Base-by-base conservation (phyloP, 2,888 invertebrate species). In the Tipula lateralis region DNA sequence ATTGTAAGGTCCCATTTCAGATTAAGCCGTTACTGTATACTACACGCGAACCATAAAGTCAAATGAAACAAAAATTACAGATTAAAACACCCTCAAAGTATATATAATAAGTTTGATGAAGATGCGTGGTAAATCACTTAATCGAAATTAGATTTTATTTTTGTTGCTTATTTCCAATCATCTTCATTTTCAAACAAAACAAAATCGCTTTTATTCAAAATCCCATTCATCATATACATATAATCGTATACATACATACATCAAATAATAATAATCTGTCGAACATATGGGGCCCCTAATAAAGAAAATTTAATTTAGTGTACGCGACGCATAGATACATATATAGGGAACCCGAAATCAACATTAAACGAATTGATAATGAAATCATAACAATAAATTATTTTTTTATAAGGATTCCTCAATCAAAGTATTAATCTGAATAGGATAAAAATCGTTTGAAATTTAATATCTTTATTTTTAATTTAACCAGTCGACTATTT, bases 381-480 rank as follows among this genome's bases (percentile, higher is more conserved):
- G 66, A 66, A 66, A 66, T 66, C 66, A 29, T 30, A 82, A 82
- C 29, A 82, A 32, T 82, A 82, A 82, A 82, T 30, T 82, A 30
- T 32, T 29, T 82, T n/a, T n/a, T 82, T 82, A 30, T 82, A 82
- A 82, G 82, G 82, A 82, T 82, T 82, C 82, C 32, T 32, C 82
- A 82, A 82, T 82, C 29, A 82, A 82, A 82, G 32, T 30, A 82
- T 30, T 30, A 82, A 82, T 30, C 82, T 30, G 82, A 82, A 82
- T 66, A 66, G 66, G 82, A 82, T n/a, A 30, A 82, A 12, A 29
- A 16, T 82, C 32, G 82, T 82, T 82, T 82, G 82, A 82, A 82
- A 82, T 82, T 82, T 82, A 82, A 82, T 82, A 82, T 82, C 82
- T 32, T 30, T 66, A 66, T 66, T 24, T 50, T 66, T 66, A 66